Evolutionary conservation across 2,797 vertebrate species (phyloP).

Genomic region (Tachyglossus aculeatus): DNA sequence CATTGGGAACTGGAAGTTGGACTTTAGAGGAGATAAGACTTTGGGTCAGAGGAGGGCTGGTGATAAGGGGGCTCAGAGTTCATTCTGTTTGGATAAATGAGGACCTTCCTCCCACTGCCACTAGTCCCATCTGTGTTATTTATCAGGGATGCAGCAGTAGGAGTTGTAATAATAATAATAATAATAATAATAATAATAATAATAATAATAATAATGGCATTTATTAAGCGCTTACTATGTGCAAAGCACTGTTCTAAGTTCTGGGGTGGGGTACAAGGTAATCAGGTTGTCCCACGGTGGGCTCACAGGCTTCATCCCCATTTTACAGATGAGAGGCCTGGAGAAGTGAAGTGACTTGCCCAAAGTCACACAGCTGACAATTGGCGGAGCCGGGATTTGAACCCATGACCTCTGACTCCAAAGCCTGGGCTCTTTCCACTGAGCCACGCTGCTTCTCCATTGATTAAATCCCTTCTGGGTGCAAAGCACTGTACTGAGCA

Average conservation of each 20-base stretch:
- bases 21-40: constrained; percentile 10
- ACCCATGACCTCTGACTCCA: too few relatives aligned
- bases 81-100: constrained; percentile 2
- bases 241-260: background rate
- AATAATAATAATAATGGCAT: too few relatives aligned
- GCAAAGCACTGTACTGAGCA: background rate
- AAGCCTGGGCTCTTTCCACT: too few relatives aligned
- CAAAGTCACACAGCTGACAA: too few relatives aligned
- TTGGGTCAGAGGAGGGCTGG: background rate
- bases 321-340: too few relatives aligned
- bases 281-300: background rate
- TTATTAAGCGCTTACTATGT: background rate
- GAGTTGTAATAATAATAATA: background rate
- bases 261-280: background rate
- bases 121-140: background rate
- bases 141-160: background rate
- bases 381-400: too few relatives aligned
- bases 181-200: too few relatives aligned
- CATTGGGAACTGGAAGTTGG: background rate
- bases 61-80: constrained; percentile 51
- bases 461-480: too few relatives aligned
- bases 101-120: background rate
- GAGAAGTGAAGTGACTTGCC: too few relatives aligned
- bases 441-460: too few relatives aligned
- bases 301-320: too few relatives aligned